Conservation (phyloP, 2,113 vertebrate genomes). For the Telmatochromis sp. region DNA sequence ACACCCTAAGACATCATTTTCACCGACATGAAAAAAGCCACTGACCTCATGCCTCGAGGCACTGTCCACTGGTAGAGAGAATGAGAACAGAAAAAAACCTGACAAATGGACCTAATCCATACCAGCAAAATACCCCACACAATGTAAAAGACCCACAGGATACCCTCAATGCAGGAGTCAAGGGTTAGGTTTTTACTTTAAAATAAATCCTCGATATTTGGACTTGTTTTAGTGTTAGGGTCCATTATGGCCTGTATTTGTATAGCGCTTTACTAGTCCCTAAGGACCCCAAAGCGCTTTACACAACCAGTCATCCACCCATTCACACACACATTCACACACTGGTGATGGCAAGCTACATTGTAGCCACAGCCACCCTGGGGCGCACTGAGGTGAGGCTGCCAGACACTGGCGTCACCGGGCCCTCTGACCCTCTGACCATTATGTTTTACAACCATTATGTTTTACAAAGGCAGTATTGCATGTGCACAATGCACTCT, state of each 20-base stretch:
- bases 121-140: not conserved
- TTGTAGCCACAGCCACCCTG: not conserved
- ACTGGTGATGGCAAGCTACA: not conserved
- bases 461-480: not conserved
- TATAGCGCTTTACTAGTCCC: not conserved
- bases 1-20: not conserved
- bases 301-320: not conserved
- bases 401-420: not conserved
- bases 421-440: not conserved
- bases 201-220: not conserved
- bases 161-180: not conserved
- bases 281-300: not conserved
- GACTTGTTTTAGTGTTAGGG: not conserved
- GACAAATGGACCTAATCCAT: not conserved
- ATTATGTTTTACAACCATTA: not conserved
- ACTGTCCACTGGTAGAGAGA: not conserved
- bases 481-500: not conserved
- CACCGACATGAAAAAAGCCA: not conserved
- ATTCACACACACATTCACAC: not conserved
- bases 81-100: not conserved
- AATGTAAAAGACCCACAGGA: not conserved
- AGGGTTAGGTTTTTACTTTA: not conserved
- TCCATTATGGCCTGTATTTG: not conserved
- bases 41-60: not conserved
- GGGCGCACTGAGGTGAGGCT: not conserved